Evolutionary conservation across 2,888 invertebrate genomes (phyloP).

Genomic region (Cephonodes hylas): DNA sequence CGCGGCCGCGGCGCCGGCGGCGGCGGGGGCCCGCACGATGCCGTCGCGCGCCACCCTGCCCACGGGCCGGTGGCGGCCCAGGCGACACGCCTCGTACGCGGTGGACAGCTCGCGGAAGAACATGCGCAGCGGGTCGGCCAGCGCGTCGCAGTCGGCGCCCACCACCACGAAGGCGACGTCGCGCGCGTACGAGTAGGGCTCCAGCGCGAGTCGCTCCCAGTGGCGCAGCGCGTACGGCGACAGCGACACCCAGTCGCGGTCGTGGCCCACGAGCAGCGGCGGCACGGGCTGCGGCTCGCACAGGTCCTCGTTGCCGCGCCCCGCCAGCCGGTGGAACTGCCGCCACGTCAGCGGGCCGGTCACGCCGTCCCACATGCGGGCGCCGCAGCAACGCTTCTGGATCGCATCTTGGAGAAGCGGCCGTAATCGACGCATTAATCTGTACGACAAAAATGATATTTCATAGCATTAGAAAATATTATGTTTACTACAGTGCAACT

Average conservation of each 20-base stretch:
- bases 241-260: constrained; percentile 96
- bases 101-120: constrained; percentile 97
- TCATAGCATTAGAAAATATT: no score
- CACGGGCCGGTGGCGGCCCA: constrained; percentile 96
- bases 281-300: constrained; percentile 99
- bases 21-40: constrained; percentile 85
- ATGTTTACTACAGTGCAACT: no score
- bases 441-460: constrained; percentile 21
- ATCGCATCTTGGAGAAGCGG: constrained; percentile 97
- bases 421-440: constrained; percentile 94
- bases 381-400: constrained; percentile 94
- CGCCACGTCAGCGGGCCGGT: constrained; percentile 99
- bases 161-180: constrained; percentile 98
- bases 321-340: constrained; percentile 97
- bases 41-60: constrained; percentile 92
- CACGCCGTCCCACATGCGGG: constrained; percentile 96
- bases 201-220: constrained; percentile 98
- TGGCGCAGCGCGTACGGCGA: constrained; percentile 97
- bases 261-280: constrained; percentile 95
- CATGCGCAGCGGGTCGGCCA: constrained; percentile 87
- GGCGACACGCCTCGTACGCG: constrained; percentile 95
- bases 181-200: constrained; percentile 96
- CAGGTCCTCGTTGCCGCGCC: constrained; percentile 95
- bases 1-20: constrained; percentile 47
- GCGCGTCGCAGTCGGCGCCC: constrained; percentile 94